These are phyloP conservation scores for Cuniculus paca DNA, from an alignment of 2,797 vertebrate species.

Conservation along the genomic window DNA sequence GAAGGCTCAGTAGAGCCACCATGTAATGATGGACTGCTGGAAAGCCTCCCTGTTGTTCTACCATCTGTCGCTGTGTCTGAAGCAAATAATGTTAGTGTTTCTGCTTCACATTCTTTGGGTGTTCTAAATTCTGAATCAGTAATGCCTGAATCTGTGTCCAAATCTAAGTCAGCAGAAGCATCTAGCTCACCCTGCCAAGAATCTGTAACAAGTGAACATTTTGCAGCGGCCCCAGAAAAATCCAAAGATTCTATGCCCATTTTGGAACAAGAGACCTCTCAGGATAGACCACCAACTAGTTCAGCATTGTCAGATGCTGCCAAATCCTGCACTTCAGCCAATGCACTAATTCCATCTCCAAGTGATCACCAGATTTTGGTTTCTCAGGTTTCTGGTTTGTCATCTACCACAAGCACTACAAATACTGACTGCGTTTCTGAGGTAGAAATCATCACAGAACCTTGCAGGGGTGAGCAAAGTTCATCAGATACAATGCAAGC, in stretches of 20 bases:
- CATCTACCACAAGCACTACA: constrained; percentile 77
- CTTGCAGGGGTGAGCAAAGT: constrained; percentile 76
- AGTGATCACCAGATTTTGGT: constrained; percentile 75
- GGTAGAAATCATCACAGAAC: constrained; percentile 73
- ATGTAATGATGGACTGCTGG: constrained; percentile 13
- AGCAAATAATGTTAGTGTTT: neutral
- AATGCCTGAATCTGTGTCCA: constrained; percentile 68
- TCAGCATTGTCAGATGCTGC: constrained; percentile 76
- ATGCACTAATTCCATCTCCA: constrained; percentile 70
- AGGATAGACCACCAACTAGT: constrained; percentile 66
- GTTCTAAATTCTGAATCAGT: constrained; percentile 50
- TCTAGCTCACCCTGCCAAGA: constrained; percentile 50
- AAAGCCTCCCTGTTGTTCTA: constrained; percentile 45
- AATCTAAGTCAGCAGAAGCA: constrained; percentile 63
- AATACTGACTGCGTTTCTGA: constrained; percentile 78
- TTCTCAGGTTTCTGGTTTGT: constrained; percentile 82
- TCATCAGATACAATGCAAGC: constrained; percentile 83
- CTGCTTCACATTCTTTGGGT: constrained; percentile 82
- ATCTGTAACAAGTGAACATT: constrained; percentile 78
- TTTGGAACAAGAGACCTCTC: constrained; percentile 78
- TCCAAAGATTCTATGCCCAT: constrained; percentile 80
- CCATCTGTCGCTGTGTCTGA: constrained; percentile 48
- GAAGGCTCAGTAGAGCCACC: constrained; percentile 68
- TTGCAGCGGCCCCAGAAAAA: neutral
- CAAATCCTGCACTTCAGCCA: constrained; percentile 70